Evolutionary conservation across 2,888 invertebrate genomes (phyloP), one percentile per base, ranked within the genome.

Genomic region (Priocnemis perturbator): DNA sequence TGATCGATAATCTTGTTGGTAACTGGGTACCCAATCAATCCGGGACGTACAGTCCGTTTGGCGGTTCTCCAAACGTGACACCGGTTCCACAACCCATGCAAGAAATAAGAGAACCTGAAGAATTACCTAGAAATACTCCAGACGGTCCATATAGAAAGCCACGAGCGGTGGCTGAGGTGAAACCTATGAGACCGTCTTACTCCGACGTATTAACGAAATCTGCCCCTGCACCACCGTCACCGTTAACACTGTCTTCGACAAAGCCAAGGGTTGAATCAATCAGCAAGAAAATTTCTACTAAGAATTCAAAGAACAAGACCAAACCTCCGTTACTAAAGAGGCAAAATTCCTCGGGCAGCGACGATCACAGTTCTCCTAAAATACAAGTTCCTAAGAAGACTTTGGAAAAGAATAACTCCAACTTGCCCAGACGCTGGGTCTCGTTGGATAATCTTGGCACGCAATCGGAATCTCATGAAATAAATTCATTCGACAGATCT

Each of bases 151-250:
- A 81, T 69, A 93, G 93, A 79, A 94, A 94, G 76, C 90, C 91
- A 66, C 91, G 95, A 60, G 95, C 95, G 87, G 93, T 96, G 0
- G 96, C 95, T 47, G 96, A 96, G 90, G 96, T 96, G 0, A 95
- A 95, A 83, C 96, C 96, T 0, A 96, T 96, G 95, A 92, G 96
- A 63, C 95, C 96, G 60, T 94, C 95, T 15, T 96, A 96, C 87
- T 96, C 96, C 0, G 96, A 95, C 90, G 95, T 96, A 7, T 86
- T 96, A 52, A 93, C 95, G 37, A 96, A 96, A 89, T 90, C 91
- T 7, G 90, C 90, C 9, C 91, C 90, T 0, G 78, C 86, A 30
- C 83, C 86, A 4, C 77, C 85, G 2, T 85, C 91, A 3, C 88
- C 89, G 53, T 81, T 86, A 37, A 86, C 85, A 7, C 75, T 81